Conservation (phyloP, 2,113 vertebrate genomes). For the Myiozetetes cayanensis region DNA sequence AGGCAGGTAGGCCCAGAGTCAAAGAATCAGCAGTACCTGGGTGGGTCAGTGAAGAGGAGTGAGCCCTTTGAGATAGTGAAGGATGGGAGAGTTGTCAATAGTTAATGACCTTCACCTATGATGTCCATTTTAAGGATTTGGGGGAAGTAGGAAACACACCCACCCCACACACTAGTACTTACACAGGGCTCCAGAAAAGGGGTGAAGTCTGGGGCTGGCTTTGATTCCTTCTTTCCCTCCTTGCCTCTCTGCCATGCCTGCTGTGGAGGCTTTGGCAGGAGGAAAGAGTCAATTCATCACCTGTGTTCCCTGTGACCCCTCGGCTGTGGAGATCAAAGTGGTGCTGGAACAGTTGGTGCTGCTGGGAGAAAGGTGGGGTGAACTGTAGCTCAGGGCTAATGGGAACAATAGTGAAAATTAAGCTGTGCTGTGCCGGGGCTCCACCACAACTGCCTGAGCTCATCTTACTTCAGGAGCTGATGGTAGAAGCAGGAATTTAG, state of each 20-base stretch:
- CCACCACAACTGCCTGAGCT: neutral
- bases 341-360: neutral
- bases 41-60: neutral
- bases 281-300: neutral
- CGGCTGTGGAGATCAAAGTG: neutral
- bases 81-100: neutral
- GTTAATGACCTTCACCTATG: neutral
- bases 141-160: neutral
- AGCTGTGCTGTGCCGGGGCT: neutral
- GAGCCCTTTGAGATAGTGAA: neutral
- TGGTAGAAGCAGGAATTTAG: neutral
- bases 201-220: neutral
- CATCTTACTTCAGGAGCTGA: neutral
- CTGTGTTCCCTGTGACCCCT: accelerated
- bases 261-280: accelerated
- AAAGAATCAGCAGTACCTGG: neutral
- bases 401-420: neutral
- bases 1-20: neutral
- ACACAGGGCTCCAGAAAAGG: neutral
- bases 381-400: neutral
- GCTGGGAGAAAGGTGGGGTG: neutral
- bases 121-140: neutral
- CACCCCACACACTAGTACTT: neutral
- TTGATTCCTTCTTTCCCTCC: neutral
- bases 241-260: accelerated